Evolutionary conservation across 1,140 invertebrate genomes (phyloP).

Genomic region (Micrasema longulum): DNA sequence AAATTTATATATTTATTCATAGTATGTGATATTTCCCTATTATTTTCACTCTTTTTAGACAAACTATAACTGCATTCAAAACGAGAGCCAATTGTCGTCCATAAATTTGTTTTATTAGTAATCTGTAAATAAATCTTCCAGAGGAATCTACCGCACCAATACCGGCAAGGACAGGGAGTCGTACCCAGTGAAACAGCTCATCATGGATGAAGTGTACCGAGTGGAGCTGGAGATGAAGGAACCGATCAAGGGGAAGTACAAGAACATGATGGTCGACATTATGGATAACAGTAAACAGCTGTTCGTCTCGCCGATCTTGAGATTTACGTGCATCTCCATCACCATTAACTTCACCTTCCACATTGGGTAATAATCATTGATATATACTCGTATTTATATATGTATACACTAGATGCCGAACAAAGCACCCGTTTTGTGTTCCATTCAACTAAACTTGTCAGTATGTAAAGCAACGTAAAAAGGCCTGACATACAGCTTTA

Average conservation of each 20-base stretch:
- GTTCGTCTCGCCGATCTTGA: slow-evolving; percentile 82
- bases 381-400: slow-evolving; percentile 20
- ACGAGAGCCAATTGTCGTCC: too few species aligned
- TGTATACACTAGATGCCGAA: too few species aligned
- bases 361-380: slow-evolving; percentile 73
- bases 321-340: slow-evolving; percentile 85
- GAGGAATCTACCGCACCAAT: slow-evolving; percentile 83
- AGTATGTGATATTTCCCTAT: too few species aligned
- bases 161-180: slow-evolving; percentile 78
- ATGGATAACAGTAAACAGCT: slow-evolving; percentile 83
- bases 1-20: too few species aligned
- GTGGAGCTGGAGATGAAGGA: slow-evolving; percentile 68
- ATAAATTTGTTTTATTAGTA: too few species aligned
- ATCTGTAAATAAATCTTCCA: too few species aligned
- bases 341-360: slow-evolving; percentile 90
- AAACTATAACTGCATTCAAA: too few species aligned
- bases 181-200: slow-evolving; percentile 83
- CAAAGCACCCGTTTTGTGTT: too few species aligned
- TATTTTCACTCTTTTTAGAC: too few species aligned
- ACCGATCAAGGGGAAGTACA: slow-evolving; percentile 72
- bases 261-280: slow-evolving; percentile 79
- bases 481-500: too few species aligned
- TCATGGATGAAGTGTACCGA: slow-evolving; percentile 73
- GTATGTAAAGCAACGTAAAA: too few species aligned
- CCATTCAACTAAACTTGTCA: too few species aligned